A percentile compares a stretch with the other conserved stretches of the same genome.
These are phyloP conservation scores for Heteractis magnifica DNA, from an alignment of 92 coral and sea anemone genomes.

Conservation along the genomic window DNA sequence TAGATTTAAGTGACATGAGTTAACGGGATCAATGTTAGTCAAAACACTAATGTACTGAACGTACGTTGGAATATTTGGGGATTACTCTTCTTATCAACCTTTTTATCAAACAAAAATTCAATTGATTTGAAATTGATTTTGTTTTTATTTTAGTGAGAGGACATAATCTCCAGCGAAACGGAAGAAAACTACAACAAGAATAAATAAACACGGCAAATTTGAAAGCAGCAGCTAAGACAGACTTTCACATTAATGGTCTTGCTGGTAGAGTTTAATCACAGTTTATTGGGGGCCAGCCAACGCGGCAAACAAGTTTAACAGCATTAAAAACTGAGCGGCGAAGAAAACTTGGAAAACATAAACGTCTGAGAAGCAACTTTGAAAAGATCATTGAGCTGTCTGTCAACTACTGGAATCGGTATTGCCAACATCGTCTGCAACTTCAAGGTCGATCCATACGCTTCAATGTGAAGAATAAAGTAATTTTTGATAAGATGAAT, in stretches of 20 bases:
- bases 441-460: neutral
- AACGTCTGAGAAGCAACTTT: neutral
- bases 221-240: neutral
- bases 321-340: neutral
- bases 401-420: neutral
- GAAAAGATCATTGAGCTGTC: neutral
- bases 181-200: neutral
- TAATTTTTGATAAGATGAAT: neutral
- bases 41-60: neutral
- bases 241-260: neutral
- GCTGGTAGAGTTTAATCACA: neutral
- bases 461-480: neutral
- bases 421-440: neutral
- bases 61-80: neutral
- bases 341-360: too few species aligned
- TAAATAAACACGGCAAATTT: neutral
- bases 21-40: neutral
- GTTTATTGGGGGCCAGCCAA: neutral
- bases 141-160: constrained; percentile 6
- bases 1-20: neutral
- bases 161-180: neutral
- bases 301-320: neutral
- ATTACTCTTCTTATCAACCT: neutral
- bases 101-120: constrained; percentile 1
- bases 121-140: neutral